Evolutionary conservation across 2,113 vertebrate genomes (phyloP).

Genomic region (Calypte anna): DNA sequence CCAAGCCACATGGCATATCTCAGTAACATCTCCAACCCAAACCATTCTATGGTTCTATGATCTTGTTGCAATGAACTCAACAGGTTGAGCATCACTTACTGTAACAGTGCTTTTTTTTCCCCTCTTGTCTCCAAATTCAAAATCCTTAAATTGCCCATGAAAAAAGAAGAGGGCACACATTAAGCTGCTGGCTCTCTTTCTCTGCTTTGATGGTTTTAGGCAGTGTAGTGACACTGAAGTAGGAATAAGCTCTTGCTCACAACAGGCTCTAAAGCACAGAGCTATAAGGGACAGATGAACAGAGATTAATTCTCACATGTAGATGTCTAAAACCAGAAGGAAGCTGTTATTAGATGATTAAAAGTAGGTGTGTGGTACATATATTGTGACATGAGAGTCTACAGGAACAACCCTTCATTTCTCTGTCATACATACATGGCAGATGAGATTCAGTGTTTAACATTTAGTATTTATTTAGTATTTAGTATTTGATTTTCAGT

Average conservation of each 20-base stretch:
- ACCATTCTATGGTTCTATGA: too few species aligned
- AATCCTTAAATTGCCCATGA: neutral
- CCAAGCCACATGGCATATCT: neutral
- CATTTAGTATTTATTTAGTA: too few species aligned
- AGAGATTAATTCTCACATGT: neutral
- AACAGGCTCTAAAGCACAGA: neutral
- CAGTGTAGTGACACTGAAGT: neutral
- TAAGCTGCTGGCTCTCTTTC: neutral
- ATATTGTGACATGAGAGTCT: neutral
- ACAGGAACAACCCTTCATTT: neutral
- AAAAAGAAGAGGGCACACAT: neutral
- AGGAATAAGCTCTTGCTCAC: neutral
- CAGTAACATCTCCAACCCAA: neutral
- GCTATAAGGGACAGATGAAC: neutral
- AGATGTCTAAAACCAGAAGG: neutral
- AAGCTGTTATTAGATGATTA: neutral
- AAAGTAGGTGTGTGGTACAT: neutral
- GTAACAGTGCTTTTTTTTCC: neutral
- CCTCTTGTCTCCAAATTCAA: neutral
- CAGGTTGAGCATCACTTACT: neutral
- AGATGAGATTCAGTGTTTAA: neutral
- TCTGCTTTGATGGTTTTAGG: neutral
- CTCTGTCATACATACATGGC: accelerated
- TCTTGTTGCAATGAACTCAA: neutral
- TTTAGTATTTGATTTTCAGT: too few species aligned